A percentile compares a stretch with the other conserved stretches of the same genome.
These are phyloP conservation scores for Atta colombica DNA, from an alignment of 1,140 invertebrate species.

Conservation along the genomic window DNA sequence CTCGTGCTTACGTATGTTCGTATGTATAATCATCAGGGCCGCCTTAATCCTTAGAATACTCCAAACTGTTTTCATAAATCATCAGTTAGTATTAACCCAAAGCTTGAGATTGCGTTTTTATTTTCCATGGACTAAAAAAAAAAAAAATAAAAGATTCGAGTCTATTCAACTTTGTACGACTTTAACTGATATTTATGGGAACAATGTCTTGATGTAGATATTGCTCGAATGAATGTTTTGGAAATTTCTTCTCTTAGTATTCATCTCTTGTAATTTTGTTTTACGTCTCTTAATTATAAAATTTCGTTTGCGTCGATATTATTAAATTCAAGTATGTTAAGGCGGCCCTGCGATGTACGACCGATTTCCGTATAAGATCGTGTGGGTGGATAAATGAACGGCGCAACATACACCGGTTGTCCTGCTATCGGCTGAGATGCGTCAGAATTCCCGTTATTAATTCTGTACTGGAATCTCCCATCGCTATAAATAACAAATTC, in stretches of 20 bases:
- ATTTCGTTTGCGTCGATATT: not conserved
- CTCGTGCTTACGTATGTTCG: constrained; percentile 32
- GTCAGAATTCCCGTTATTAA: constrained; percentile 54
- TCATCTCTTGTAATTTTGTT: not conserved
- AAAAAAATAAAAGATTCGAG: not conserved
- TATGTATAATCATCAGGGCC: constrained; percentile 8
- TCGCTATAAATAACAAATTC: constrained; percentile 57
- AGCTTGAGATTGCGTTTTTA: not conserved
- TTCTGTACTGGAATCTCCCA: constrained; percentile 42
- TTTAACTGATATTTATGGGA: not conserved
- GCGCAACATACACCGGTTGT: constrained; percentile 4
- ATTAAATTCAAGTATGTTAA: not conserved
- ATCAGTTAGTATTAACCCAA: no score
- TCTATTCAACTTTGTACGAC: not conserved
- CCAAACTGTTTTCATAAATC: not conserved
- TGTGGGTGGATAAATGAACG: constrained; percentile 36
- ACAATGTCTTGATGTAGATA: not conserved
- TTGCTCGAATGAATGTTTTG: not conserved
- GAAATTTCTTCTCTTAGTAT: not conserved
- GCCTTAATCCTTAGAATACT: constrained; percentile 1
- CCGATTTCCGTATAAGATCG: constrained; percentile 17
- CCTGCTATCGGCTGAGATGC: constrained; percentile 40
- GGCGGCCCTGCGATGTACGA: constrained; percentile 7
- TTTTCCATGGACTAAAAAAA: not conserved
- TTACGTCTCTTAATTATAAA: not conserved